phyloP scores from a whole-genome alignment of 2,113 vertebrate genomes.

The Mirza zaza region DNA sequence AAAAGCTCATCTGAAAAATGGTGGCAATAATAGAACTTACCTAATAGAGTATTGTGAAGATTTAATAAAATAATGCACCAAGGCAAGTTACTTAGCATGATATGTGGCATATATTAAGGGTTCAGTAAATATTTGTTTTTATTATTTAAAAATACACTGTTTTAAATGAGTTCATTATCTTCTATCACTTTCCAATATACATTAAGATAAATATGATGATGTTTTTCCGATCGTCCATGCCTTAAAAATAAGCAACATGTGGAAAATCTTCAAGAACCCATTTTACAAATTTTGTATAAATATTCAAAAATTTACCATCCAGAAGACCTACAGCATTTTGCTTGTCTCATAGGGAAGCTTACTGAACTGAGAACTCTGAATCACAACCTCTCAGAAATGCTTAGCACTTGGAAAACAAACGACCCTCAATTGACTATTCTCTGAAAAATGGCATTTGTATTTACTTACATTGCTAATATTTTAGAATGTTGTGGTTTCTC shows the following conservation, averaged over 20 bases:
- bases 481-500: slow-evolving; percentile 31
- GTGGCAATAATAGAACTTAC: neutral
- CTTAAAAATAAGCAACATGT: slow-evolving; percentile 89
- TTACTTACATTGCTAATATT: slow-evolving; percentile 57
- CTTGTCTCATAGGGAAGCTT: slow-evolving; percentile 89
- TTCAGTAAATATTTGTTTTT: slow-evolving; percentile 25
- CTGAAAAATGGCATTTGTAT: slow-evolving; percentile 82
- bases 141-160: slow-evolving; percentile 30
- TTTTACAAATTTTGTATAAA: slow-evolving; percentile 92
- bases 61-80: neutral
- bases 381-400: slow-evolving; percentile 92
- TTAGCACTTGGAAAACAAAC: slow-evolving; percentile 78
- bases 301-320: slow-evolving; percentile 85
- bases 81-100: neutral
- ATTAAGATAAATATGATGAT: slow-evolving; percentile 55
- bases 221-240: slow-evolving; percentile 88
- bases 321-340: slow-evolving; percentile 90
- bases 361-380: slow-evolving; percentile 92
- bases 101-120: neutral
- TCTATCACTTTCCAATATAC: neutral
- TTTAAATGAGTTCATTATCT: slow-evolving; percentile 2
- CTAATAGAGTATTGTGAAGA: neutral
- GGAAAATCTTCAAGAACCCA: slow-evolving; percentile 93
- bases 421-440: slow-evolving; percentile 77
- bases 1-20: neutral